Percentiles rank a stretch among this genome's conserved stretches.
Conservation (phyloP, 2,797 vertebrate genomes). For the Denticeps clupeoides region DNA sequence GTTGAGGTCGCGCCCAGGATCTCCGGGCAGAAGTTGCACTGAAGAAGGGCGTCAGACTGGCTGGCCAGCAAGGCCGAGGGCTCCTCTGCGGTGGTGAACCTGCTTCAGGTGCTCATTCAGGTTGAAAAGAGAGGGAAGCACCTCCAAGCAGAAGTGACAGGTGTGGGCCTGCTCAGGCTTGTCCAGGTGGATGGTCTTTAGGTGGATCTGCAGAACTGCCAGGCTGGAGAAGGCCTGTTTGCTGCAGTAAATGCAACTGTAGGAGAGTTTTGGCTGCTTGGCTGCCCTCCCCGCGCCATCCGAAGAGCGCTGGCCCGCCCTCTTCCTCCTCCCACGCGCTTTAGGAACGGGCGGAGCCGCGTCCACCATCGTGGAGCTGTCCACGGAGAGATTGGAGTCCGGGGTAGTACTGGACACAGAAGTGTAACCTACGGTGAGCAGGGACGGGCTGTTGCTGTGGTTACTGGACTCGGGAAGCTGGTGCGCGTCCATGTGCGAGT, state of each 20-base stretch:
- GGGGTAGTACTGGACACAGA: slow-evolving; percentile 97
- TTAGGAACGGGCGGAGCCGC: slow-evolving; percentile 77
- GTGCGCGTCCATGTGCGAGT: slow-evolving; percentile 95
- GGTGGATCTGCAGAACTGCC: slow-evolving; percentile 90
- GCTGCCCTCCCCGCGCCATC: slow-evolving; percentile 74
- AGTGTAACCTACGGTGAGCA: slow-evolving; percentile 91
- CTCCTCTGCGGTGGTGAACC: slow-evolving; percentile 83
- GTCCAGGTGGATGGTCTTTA: slow-evolving; percentile 96
- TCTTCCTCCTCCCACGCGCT: slow-evolving; percentile 80
- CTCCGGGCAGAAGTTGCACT: slow-evolving; percentile 97
- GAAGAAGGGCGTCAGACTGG: slow-evolving; percentile 83
- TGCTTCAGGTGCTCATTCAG: slow-evolving; percentile 95
- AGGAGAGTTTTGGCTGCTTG: slow-evolving; percentile 88
- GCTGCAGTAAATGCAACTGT: slow-evolving; percentile 97
- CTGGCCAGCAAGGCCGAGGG: slow-evolving; percentile 71
- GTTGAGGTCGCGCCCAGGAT: slow-evolving; percentile 87
- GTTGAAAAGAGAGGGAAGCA: slow-evolving; percentile 90
- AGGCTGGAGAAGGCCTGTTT: slow-evolving; percentile 94
- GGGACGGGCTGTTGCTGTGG: slow-evolving; percentile 93
- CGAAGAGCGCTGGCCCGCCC: slow-evolving; percentile 74
- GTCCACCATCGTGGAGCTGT: slow-evolving; percentile 93
- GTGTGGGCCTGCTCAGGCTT: slow-evolving; percentile 96
- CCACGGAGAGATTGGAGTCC: slow-evolving; percentile 94
- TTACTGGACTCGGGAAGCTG: slow-evolving; percentile 94
- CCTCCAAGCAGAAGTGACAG: slow-evolving; percentile 95